Percentiles rank a stretch among this genome's conserved stretches.
phyloP scores from a whole-genome alignment of 2,113 vertebrate species.

The Silurus asotus region DNA sequence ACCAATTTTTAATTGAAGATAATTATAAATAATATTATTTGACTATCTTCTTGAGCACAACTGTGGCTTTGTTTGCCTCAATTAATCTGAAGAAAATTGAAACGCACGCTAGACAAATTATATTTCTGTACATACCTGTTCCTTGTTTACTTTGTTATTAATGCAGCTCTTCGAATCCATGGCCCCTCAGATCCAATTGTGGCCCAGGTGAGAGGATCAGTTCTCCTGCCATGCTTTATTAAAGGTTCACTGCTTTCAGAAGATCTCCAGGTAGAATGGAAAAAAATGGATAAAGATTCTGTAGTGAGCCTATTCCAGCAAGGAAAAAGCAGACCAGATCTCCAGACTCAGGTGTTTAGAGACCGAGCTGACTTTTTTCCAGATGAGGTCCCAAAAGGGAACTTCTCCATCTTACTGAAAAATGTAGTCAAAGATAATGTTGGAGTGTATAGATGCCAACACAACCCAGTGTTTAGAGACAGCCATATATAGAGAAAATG shows the following conservation, averaged over 20 bases:
- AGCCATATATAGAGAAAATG: too few relatives aligned
- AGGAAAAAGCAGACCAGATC: slow-evolving; percentile 35
- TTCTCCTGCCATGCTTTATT: slow-evolving; percentile 45
- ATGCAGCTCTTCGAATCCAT: slow-evolving; percentile 22
- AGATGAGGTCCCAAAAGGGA: slow-evolving; percentile 37
- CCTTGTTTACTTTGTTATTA: neutral
- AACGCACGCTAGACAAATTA: too few relatives aligned
- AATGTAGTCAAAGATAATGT: slow-evolving; percentile 27
- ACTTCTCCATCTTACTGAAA: slow-evolving; percentile 48
- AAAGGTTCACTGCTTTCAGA: slow-evolving; percentile 32
- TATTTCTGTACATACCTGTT: too few relatives aligned
- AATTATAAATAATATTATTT: too few relatives aligned
- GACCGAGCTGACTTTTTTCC: slow-evolving; percentile 34
- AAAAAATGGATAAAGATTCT: slow-evolving; percentile 26
- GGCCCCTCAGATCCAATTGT: neutral
- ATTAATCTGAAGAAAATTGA: too few relatives aligned
- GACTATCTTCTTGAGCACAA: too few relatives aligned
- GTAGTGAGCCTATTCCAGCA: slow-evolving; percentile 45
- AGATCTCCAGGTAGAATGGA: slow-evolving; percentile 47
- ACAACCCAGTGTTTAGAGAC: too few relatives aligned
- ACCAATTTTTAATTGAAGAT: too few relatives aligned
- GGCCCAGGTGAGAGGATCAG: slow-evolving; percentile 22
- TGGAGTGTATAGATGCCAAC: slow-evolving; percentile 44
- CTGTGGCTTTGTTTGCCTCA: too few relatives aligned
- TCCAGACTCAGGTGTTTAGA: slow-evolving; percentile 38